Conservation (phyloP, 2,797 vertebrate species). For the Eleutherodactylus coqui region DNA sequence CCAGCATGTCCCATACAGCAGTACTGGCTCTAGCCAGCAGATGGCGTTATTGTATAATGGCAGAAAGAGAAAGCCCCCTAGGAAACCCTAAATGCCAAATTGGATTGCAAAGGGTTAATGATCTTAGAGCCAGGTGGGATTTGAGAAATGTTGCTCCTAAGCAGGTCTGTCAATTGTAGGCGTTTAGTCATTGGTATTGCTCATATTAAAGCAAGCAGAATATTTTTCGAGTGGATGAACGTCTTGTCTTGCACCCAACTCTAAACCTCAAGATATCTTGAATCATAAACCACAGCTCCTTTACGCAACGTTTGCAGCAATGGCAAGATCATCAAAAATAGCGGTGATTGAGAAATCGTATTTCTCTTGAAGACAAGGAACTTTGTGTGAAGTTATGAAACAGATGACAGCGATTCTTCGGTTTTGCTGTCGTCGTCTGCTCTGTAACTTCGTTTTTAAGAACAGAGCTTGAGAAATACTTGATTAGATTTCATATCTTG, state of each 20-base stretch:
- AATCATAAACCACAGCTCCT: slow-evolving; percentile 27
- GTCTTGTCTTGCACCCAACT: neutral
- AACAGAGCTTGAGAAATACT: slow-evolving; percentile 4
- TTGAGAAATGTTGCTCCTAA: neutral
- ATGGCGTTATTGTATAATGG: too few species aligned
- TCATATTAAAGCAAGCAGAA: neutral
- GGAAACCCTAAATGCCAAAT: too few species aligned
- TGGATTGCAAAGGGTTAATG: too few species aligned
- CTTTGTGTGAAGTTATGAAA: slow-evolving; percentile 33
- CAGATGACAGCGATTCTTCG: neutral
- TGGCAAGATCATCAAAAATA: slow-evolving; percentile 38
- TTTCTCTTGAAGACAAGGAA: slow-evolving; percentile 32
- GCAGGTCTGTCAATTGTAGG: neutral
- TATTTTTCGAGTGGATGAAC: slow-evolving; percentile 12
- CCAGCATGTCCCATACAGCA: too few species aligned
- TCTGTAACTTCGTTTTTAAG: neutral
- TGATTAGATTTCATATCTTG: neutral
- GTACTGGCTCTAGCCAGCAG: too few species aligned
- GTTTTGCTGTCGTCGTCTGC: neutral
- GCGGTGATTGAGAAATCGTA: neutral
- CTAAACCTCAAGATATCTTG: neutral
- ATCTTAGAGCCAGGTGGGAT: neutral
- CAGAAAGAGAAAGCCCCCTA: too few species aligned
- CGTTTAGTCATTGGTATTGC: neutral
- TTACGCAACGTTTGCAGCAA: slow-evolving; percentile 37